These are phyloP conservation scores for Dendrolimus punctatus DNA, from an alignment of 1,140 invertebrate species.

Conservation along the genomic window DNA sequence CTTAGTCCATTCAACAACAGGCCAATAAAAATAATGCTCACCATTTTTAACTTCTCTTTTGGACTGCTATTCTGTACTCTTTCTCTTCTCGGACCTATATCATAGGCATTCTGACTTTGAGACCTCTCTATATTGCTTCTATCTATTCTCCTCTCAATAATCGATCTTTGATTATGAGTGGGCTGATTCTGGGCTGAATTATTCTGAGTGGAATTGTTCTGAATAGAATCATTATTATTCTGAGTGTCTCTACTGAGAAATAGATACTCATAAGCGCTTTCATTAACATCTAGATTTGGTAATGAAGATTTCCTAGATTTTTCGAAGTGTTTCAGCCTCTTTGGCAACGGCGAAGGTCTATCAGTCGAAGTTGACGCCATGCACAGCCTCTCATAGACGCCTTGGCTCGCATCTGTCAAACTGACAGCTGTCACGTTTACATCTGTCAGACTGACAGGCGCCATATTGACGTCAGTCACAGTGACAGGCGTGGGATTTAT, in stretches of 20 bases:
- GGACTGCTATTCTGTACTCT: slow-evolving; percentile 36
- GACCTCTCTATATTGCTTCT: slow-evolving; percentile 44
- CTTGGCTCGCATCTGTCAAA: slow-evolving; percentile 15
- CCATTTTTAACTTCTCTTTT: slow-evolving; percentile 39
- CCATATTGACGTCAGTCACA: too few species aligned
- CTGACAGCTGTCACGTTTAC: too few species aligned
- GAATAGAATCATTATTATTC: too few species aligned
- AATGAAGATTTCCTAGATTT: slow-evolving; percentile 49
- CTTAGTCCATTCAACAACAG: too few species aligned
- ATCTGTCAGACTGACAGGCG: too few species aligned
- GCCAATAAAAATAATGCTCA: slow-evolving; percentile 15
- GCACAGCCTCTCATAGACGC: slow-evolving; percentile 48
- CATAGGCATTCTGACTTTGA: slow-evolving; percentile 53
- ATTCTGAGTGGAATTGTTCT: neutral
- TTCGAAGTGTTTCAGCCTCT: slow-evolving; percentile 30
- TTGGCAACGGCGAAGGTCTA: slow-evolving; percentile 27
- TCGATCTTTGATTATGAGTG: slow-evolving; percentile 22
- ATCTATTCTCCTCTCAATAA: slow-evolving; percentile 12
- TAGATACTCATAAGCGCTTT: slow-evolving; percentile 48
- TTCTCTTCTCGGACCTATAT: slow-evolving; percentile 24
- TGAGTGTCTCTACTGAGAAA: slow-evolving; percentile 31
- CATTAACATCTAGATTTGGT: slow-evolving; percentile 42
- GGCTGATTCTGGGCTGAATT: slow-evolving; percentile 10
- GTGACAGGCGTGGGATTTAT: too few species aligned
- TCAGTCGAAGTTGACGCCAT: slow-evolving; percentile 50